phyloP scores from a whole-genome alignment of 2,888 invertebrate genomes.

The Oscheius sp. region DNA sequence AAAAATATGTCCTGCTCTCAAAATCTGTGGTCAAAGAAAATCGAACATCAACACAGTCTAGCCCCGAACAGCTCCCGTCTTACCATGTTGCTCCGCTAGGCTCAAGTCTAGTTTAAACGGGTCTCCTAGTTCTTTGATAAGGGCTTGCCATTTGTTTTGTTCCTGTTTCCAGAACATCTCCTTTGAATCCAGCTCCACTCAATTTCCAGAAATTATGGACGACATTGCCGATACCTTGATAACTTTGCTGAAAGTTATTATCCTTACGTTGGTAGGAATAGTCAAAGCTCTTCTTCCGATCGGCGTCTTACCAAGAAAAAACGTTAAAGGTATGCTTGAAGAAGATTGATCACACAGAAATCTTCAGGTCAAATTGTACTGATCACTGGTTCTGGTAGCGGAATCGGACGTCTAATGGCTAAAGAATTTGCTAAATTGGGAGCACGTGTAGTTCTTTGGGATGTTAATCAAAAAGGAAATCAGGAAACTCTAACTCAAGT shows the following conservation, averaged over 20 bases:
- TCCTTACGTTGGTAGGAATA: slow-evolving; percentile 41
- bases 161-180: no score
- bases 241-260: slow-evolving; percentile 37
- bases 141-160: background rate
- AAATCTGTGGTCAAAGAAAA: no score
- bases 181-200: background rate
- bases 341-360: background rate
- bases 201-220: slow-evolving; percentile 38
- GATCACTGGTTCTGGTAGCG: slow-evolving; percentile 89
- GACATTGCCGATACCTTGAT: slow-evolving; percentile 38
- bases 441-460: slow-evolving; percentile 87
- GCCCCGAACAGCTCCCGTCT: no score
- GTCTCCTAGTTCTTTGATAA: background rate
- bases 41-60: no score
- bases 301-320: slow-evolving; percentile 77
- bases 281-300: slow-evolving; percentile 58
- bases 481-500: slow-evolving; percentile 85
- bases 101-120: slow-evolving; percentile 20
- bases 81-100: no score
- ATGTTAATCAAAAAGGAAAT: slow-evolving; percentile 85
- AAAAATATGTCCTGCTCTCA: no score
- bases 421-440: slow-evolving; percentile 70
- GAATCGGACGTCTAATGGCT: slow-evolving; percentile 82
- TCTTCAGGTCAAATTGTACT: slow-evolving; percentile 82
- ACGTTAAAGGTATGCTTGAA: slow-evolving; percentile 78